Conservation (phyloP, 2,113 vertebrate species). For the Gallinago paraguaiae region DNA sequence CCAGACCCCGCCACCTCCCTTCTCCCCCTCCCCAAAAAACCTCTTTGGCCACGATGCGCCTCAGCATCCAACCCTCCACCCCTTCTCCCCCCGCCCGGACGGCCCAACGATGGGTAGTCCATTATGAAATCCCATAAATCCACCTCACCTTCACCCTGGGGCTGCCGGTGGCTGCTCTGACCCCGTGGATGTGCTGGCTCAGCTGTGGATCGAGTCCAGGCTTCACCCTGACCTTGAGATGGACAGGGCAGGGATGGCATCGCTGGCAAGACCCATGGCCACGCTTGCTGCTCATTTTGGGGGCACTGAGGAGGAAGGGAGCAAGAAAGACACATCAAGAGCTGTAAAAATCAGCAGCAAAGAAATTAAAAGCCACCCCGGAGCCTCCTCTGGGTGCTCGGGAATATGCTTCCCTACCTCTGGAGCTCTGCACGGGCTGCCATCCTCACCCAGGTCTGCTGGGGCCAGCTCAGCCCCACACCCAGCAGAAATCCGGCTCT, state of each 20-base stretch:
- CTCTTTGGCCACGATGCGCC: accelerated
- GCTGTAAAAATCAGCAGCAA: not conserved
- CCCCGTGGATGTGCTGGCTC: not conserved
- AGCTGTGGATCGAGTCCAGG: not conserved
- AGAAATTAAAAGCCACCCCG: not conserved
- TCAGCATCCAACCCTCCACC: not conserved
- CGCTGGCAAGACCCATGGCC: not conserved
- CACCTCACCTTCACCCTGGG: not conserved
- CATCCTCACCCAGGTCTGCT: not conserved
- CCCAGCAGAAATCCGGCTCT: accelerated
- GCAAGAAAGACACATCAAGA: not conserved
- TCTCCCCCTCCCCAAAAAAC: not conserved
- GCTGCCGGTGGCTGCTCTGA: not conserved
- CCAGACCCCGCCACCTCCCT: not conserved
- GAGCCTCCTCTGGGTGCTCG: not conserved
- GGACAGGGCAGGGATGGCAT: not conserved
- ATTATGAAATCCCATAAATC: not conserved
- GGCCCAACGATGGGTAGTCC: not conserved
- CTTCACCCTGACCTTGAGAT: not conserved
- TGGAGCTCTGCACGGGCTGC: not conserved
- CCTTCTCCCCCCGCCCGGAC: not conserved
- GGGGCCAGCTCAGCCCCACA: not conserved
- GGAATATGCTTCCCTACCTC: not conserved
- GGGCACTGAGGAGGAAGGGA: not conserved
- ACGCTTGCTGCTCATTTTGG: accelerated